phyloP scores from a whole-genome alignment of 2,113 vertebrate genomes.

The Furnarius figulus region DNA sequence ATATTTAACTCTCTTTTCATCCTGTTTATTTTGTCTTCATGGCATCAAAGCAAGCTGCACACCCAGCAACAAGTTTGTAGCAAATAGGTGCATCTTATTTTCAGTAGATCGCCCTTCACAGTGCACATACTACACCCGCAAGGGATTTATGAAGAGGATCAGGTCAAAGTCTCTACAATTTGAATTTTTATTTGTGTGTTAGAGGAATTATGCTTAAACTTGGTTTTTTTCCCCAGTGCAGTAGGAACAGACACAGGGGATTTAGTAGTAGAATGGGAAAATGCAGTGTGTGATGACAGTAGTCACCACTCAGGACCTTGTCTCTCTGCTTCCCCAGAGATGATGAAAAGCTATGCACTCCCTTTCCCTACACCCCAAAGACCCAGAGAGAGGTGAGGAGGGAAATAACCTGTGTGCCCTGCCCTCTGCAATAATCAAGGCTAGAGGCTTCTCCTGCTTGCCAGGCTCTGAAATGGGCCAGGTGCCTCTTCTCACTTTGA shows the following conservation, averaged over 20 bases:
- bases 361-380: neutral
- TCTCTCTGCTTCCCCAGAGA: neutral
- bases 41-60: neutral
- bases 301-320: neutral
- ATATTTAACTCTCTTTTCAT: conserved; percentile 28
- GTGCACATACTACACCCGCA: neutral
- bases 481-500: neutral
- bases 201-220: neutral
- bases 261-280: neutral
- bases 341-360: neutral
- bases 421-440: neutral
- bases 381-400: neutral
- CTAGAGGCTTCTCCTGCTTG: neutral
- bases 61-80: neutral
- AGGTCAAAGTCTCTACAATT: neutral
- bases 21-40: conserved; percentile 1
- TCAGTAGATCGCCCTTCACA: neutral
- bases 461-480: neutral
- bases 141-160: neutral
- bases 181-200: neutral
- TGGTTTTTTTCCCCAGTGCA: neutral
- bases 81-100: conserved; percentile 9
- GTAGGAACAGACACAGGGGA: neutral
- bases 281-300: neutral
- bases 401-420: neutral